Evolutionary conservation across 2,113 vertebrate species (phyloP).

Genomic region (Merops nubicus): DNA sequence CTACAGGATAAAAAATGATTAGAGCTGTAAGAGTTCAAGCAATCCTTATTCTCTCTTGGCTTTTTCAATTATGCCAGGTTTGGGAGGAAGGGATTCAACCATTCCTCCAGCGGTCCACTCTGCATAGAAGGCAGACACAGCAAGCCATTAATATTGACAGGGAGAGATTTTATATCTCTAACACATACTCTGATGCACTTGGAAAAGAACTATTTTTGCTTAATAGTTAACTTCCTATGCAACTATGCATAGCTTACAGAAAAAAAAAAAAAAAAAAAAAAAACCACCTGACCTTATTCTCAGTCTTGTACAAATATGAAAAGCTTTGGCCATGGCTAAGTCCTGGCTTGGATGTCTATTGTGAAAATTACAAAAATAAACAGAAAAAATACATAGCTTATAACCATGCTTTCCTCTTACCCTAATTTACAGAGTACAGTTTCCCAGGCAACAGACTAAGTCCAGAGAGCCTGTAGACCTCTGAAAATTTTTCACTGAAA

Average conservation of each 20-base stretch:
- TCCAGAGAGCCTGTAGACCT: not conserved
- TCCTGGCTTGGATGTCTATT: not conserved
- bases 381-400: not conserved
- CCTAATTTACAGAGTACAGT: not conserved
- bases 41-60: conserved; percentile 11
- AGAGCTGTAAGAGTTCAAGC: not conserved
- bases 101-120: not conserved
- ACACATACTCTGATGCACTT: not conserved
- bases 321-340: not conserved
- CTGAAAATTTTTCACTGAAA: not conserved
- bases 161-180: not conserved
- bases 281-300: not conserved
- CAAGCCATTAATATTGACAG: not conserved
- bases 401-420: not conserved
- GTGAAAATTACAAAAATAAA: not conserved
- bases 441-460: conserved; percentile 48
- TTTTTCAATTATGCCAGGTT: conserved; percentile 6
- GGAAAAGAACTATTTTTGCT: not conserved
- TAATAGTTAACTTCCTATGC: not conserved
- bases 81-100: not conserved
- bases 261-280: not conserved
- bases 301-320: not conserved
- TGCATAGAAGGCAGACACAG: not conserved
- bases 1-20: not conserved
- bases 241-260: not conserved